Evolutionary conservation across 2,797 vertebrate species (phyloP).

Genomic region (Silurus aristotelis): DNA sequence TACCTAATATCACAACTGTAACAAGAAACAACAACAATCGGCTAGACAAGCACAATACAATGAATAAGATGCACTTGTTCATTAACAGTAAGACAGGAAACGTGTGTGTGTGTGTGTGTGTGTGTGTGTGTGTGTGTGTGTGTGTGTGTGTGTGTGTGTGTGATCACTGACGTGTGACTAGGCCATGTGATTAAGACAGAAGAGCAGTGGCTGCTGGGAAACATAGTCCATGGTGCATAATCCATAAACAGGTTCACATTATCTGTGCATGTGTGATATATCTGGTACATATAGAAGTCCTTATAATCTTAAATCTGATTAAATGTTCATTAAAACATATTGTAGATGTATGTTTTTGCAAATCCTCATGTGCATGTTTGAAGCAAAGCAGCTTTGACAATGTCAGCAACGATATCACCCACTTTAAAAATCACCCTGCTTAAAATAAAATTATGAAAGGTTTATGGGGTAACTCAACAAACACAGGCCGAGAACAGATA

Average conservation of each 20-base stretch:
- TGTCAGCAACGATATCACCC: neutral
- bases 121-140: too few species aligned
- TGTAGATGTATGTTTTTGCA: neutral
- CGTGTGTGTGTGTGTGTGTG: too few species aligned
- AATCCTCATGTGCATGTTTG: neutral
- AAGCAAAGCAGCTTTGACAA: neutral
- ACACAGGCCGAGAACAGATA: neutral
- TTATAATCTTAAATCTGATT: neutral
- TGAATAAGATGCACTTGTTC: too few species aligned
- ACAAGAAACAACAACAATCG: too few species aligned
- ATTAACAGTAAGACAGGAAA: too few species aligned
- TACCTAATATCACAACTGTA: too few species aligned
- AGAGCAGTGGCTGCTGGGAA: too few species aligned
- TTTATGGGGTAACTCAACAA: neutral
- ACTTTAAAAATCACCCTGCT: neutral
- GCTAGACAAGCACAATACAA: too few species aligned
- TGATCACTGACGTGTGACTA: too few species aligned
- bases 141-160: too few species aligned
- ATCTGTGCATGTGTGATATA: neutral
- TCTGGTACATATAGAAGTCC: neutral
- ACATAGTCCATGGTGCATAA: too few species aligned
- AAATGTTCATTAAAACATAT: neutral
- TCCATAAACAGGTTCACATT: neutral
- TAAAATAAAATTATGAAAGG: constrained; percentile 4
- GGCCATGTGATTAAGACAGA: too few species aligned